phyloP scores from a whole-genome alignment of 2,888 invertebrate genomes.

The Troides aeacus region DNA sequence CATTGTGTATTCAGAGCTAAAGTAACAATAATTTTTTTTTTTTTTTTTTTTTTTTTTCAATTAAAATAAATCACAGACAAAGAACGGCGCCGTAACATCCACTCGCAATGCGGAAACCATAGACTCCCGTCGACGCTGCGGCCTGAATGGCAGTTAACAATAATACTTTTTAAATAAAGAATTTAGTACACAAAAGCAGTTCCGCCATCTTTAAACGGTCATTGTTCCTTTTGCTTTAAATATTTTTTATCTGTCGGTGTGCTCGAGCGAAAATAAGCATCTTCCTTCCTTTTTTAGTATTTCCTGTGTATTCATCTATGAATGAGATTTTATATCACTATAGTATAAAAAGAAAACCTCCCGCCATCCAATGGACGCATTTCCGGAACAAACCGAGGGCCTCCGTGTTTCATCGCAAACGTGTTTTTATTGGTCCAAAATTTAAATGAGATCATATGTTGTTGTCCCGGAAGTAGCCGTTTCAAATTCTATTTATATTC shows the following conservation, averaged over 20 bases:
- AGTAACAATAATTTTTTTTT: not conserved
- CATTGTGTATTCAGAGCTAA: too few relatives aligned
- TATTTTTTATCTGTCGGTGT: slow-evolving; percentile 12
- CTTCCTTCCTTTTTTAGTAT: slow-evolving; percentile 1
- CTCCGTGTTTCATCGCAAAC: too few relatives aligned
- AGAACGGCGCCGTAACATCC: slow-evolving; percentile 2
- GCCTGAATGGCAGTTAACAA: slow-evolving; percentile 6
- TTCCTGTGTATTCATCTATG: not conserved
- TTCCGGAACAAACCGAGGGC: not conserved
- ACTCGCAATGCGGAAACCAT: slow-evolving; percentile 8
- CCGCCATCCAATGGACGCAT: not conserved
- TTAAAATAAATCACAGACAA: not conserved
- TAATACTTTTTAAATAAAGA: slow-evolving; percentile 1
- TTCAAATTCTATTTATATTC: too few relatives aligned
- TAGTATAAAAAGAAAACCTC: not conserved
- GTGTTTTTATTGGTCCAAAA: too few relatives aligned
- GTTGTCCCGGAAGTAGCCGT: too few relatives aligned
- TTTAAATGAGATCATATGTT: too few relatives aligned
- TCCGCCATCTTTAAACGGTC: slow-evolving; percentile 12
- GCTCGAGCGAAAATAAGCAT: not conserved
- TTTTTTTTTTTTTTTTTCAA: not conserved
- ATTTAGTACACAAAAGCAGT: slow-evolving; percentile 6
- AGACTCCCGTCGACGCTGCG: slow-evolving; percentile 3
- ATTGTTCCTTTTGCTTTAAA: slow-evolving; percentile 2
- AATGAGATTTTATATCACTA: not conserved